Evolutionary conservation across 2,113 vertebrate genomes (phyloP), one percentile per base, ranked within the genome.

Genomic region (Eolophus roseicapilla): DNA sequence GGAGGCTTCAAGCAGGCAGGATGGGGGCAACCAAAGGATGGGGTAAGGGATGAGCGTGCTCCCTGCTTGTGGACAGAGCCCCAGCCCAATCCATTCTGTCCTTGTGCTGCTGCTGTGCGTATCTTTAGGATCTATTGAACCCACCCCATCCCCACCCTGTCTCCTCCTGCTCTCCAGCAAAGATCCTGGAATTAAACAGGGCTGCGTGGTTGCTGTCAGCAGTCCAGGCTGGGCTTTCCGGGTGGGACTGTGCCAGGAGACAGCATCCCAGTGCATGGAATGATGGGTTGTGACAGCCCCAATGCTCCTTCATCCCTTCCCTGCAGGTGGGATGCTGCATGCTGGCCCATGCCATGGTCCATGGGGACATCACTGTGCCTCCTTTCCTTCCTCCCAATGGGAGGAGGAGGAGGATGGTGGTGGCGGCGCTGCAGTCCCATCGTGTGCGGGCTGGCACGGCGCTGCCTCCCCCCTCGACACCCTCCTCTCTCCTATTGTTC

Each of bases 91-190:
- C 59, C 28, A 24, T 49, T 44, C 8, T 18, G 46, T 49, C 60
- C 65, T 3, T 8, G 4, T 20, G 0, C 16, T 12, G 46, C 69
- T 14, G 65, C 2, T 0, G 0, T 4, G 13, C 1, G 0, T 52
- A 33, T 63, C 76, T 88, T 74, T 63, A 18, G 71, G 71, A 29
- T 47, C 10, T 1, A 1, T 77, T 69, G 12, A 16, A 12, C 24
- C 33, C 2, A 0, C 19, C 6, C 37, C 3, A 10, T 37, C 28
- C 73, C 81, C 18, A 2, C 14, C 19, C 37, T 0, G 8, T 11
- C 63, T 68, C 41, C 49, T 65, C 19, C 47, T 18, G 67, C 77
- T 57, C 83, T 77, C 39, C 77, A 69, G 91, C 89, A 64, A 29
- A 69, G 80, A 60, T 53, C 55, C 88, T 82, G 64, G 73, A 63